Base-by-base conservation (phyloP, 2,113 vertebrate species). In the Mormoops blainvillei region DNA sequence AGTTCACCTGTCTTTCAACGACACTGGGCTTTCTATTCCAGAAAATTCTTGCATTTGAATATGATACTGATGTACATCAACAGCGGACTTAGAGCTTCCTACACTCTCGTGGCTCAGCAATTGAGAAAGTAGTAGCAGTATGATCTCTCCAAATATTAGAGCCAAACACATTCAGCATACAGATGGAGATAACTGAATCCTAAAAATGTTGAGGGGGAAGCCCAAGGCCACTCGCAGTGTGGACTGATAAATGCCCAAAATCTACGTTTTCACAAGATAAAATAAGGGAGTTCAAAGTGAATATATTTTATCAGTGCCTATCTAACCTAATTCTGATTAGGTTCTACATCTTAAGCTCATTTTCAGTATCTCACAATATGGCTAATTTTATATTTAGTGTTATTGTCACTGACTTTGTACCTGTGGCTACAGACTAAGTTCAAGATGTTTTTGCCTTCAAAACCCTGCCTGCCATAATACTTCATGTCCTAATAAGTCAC, bases 391-490 rank as follows among this genome's bases (percentile, higher is more conserved):
- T 63, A 86, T 52, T 43, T 45, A 76, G 5, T 28, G 67, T 31
- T 22, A 88, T 2, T 18, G 15, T 45, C 70, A 80, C 52, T 50
- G 18, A 50, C 56, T 94, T 74, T 83, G 5, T 41, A 58, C 24
- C 61, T 94, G 65, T 58, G 33, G 70, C 24, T 38, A 68, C 2
- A 68, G 26, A 54, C 12, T 84, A 84, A 87, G 45, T 67, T 91
- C 73, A 45, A 94, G 71, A 61, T 11, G 36, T 68, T 71, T 94
- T 86, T 92, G 24, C 48, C 76, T 82, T 78, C 31, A 71, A 63
- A 82, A 58, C 65, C 22, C 22, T 82, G 41, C 43, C 41, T 71
- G 2, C 43, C 67, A 14, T 48, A 70, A 94, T 77, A 77, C 13
- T 28, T 76, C 82, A n/a, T 18, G 20, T 84, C 52, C 74, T 45